A percentile compares a stretch with the other conserved stretches of the same genome.
Evolutionary conservation across 2,888 invertebrate species (phyloP).

Genomic region (Tiliacea aurago): DNA sequence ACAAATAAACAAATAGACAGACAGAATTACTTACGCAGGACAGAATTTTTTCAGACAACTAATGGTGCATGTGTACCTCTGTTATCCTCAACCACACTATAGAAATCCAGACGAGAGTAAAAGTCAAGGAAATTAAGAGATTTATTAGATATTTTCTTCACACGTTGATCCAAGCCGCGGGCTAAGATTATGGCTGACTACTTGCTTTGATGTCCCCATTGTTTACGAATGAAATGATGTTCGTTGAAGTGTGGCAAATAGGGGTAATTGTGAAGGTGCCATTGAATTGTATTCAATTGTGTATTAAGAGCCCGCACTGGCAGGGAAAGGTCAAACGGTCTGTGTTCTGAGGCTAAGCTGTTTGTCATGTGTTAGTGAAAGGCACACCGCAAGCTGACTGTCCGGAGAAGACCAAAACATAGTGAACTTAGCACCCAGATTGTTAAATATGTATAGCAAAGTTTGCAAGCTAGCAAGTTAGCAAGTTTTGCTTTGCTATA

Average conservation of each 20-base stretch:
- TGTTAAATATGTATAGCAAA: constrained; percentile 9
- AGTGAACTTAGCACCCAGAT: not conserved
- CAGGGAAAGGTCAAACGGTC: constrained; percentile 45
- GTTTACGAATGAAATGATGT: constrained; percentile 56
- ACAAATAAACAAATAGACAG: not conserved
- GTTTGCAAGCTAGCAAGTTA: too few species aligned
- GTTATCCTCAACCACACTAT: not conserved
- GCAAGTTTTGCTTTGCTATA: too few species aligned
- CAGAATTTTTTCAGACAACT: not conserved
- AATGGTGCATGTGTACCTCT: not conserved
- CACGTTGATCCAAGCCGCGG: not conserved
- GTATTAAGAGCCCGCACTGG: constrained; percentile 32
- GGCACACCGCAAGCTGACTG: constrained; percentile 15
- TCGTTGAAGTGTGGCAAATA: constrained; percentile 48
- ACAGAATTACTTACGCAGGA: not conserved
- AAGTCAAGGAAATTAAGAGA: not conserved
- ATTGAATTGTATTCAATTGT: constrained; percentile 50
- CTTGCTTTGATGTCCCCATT: constrained; percentile 50
- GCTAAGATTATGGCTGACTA: constrained; percentile 1
- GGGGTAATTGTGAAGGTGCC: constrained; percentile 43
- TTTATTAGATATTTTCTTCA: not conserved
- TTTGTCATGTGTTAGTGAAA: constrained; percentile 18
- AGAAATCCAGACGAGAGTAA: not conserved
- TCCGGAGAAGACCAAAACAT: constrained; percentile 12
- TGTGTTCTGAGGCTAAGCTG: constrained; percentile 30